Evolutionary conservation across 2,797 vertebrate species (phyloP).

Genomic region (Centropyge bicolor): DNA sequence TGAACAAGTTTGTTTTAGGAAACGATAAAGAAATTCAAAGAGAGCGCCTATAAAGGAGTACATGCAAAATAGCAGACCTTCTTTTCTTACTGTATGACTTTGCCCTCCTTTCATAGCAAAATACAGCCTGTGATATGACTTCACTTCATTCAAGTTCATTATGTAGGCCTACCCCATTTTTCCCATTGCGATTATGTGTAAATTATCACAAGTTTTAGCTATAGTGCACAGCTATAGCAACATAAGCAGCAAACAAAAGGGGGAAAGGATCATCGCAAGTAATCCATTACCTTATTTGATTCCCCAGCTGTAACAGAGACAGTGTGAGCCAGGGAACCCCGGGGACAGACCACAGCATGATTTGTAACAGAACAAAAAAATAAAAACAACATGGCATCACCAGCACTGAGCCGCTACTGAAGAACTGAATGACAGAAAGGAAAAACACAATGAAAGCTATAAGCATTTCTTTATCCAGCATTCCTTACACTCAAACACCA

Average conservation of each 20-base stretch:
- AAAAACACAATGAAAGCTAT: slow-evolving; percentile 11
- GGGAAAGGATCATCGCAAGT: slow-evolving; percentile 53
- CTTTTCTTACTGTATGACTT: not conserved
- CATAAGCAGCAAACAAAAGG: slow-evolving; percentile 30
- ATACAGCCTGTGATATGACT: slow-evolving; percentile 4
- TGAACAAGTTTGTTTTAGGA: slow-evolving; percentile 8
- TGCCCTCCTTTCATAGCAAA: slow-evolving; percentile 8
- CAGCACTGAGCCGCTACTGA: slow-evolving; percentile 6
- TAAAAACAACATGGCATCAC: slow-evolving; percentile 7
- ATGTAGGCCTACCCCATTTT: slow-evolving; percentile 15
- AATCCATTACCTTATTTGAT: slow-evolving; percentile 69
- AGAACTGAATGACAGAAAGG: slow-evolving; percentile 3
- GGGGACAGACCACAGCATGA: slow-evolving; percentile 41
- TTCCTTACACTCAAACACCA: slow-evolving; percentile 4
- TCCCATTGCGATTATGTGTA: slow-evolving; percentile 2
- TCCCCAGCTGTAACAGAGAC: slow-evolving; percentile 46
- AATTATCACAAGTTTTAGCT: slow-evolving; percentile 37
- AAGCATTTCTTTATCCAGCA: not conserved
- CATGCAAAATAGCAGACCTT: not conserved
- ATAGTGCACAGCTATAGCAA: not conserved
- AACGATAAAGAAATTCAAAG: slow-evolving; percentile 10
- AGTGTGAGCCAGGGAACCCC: slow-evolving; percentile 47
- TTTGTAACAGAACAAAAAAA: slow-evolving; percentile 38
- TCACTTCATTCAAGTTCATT: slow-evolving; percentile 10
- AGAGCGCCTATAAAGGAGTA: not conserved